Evolutionary conservation across 2,888 invertebrate genomes (phyloP), one percentile per base, ranked within the genome.

Genomic region (Podabrus alpinus): DNA sequence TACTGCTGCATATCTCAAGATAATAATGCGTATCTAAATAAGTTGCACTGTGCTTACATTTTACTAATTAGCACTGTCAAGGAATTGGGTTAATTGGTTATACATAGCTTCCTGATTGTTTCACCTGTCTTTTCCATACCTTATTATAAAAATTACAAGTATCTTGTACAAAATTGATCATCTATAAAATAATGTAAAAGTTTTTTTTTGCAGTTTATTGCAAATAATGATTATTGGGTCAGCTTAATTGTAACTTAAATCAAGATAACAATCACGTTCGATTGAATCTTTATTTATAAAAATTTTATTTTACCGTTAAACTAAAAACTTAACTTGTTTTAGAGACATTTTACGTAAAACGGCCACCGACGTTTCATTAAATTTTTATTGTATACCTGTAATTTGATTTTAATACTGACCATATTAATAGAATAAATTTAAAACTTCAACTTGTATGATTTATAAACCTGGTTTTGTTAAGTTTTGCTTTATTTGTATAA

Each of bases 71-170:
- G 60, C 69, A 74, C 68, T 62, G 70, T 66, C 69, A 61, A 69
- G 66, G 62, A 75, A 75, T 72, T 69, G 75, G 75, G 75, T 75
- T 75, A 75, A 75, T 75, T 75, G 75, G 69, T 64, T 25, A 17
- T 68, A 29, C 29, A 29, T 29, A 70, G 75, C 69, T 75, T 75
- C 72, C 69, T 75, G 72, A 75, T 72, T 16, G 66, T 67, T 61
- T 68, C 75, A 75, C 75, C 75, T 75, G 75, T 66, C 62, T 15
- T 25, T 69, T 45, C 71, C 74, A 74, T n/a, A n/a, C 68, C 66
- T 69, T 68, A 74, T 71, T 71, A 68, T 62, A 21, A 59, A 64
- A 66, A 74, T 71, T 74, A 67, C 61, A 67, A 68, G 70, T 59
- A 66, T 25, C 59, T 68, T 15, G 29, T 29, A 29, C 29, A n/a